phyloP scores from a whole-genome alignment of 2,888 invertebrate species.

The Erebia epiphron region DNA sequence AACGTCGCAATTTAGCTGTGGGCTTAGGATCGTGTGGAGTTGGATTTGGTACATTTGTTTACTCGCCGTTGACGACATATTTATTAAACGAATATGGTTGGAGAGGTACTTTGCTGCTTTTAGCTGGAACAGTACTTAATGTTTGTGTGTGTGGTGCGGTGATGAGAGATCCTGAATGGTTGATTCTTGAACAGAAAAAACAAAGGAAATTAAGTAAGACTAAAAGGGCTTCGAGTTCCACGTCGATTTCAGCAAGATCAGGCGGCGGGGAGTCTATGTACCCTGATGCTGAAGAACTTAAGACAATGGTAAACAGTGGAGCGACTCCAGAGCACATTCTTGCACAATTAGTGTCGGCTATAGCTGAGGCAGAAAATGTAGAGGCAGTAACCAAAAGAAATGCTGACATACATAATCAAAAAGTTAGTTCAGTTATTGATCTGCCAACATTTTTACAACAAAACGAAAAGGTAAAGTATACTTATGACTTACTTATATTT shows the following conservation, averaged over 20 bases:
- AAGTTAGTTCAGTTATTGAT: conserved; percentile 87
- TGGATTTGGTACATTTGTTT: conserved; percentile 94
- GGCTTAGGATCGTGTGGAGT: conserved; percentile 95
- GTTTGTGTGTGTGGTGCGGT: conserved; percentile 93
- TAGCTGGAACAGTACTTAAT: conserved; percentile 93
- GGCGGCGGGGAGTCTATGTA: conserved; percentile 83
- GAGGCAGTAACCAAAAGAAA: conserved; percentile 76
- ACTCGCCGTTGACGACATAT: conserved; percentile 91
- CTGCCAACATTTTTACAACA: conserved; percentile 90
- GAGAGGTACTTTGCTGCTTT: conserved; percentile 89
- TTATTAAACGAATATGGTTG: conserved; percentile 90
- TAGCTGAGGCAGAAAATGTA: conserved; percentile 76
- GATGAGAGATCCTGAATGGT: conserved; percentile 95
- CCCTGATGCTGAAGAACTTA: conserved; percentile 86
- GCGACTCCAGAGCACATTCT: conserved; percentile 86
- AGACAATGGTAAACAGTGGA: conserved; percentile 87
- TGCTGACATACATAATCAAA: conserved; percentile 69
- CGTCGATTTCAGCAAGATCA: conserved; percentile 74
- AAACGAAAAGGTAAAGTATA: conserved; percentile 84
- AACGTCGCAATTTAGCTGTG: conserved; percentile 92
- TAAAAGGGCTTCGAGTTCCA: conserved; percentile 77
- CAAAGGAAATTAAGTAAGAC: conserved; percentile 76
- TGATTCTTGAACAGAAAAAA: conserved; percentile 85
- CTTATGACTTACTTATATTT: not conserved
- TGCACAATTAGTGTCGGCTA: conserved; percentile 84